These are phyloP conservation scores for Cairina moschata DNA, from an alignment of 2,113 vertebrate genomes.

Conservation along the genomic window DNA sequence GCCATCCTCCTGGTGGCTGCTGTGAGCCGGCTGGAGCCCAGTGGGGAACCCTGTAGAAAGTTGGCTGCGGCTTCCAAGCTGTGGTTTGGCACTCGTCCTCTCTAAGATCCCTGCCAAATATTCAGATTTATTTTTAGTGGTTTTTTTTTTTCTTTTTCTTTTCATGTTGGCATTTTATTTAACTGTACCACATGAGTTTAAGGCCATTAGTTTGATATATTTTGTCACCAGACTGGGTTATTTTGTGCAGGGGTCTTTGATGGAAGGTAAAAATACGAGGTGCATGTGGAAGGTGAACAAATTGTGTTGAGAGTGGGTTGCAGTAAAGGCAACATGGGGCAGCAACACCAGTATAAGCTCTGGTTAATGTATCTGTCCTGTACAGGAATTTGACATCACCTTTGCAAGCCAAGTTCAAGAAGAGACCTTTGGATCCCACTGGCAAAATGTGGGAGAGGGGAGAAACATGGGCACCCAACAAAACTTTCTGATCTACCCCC, in stretches of 20 bases:
- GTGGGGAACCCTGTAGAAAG: slow-evolving; percentile 61
- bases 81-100: slow-evolving; percentile 76
- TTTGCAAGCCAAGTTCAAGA: neutral
- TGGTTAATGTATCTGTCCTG: neutral
- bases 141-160: neutral
- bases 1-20: slow-evolving; percentile 34
- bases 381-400: neutral
- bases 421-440: neutral
- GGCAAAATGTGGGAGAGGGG: neutral
- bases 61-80: slow-evolving; percentile 65
- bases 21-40: slow-evolving; percentile 22
- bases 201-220: slow-evolving; percentile 21
- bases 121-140: slow-evolving; percentile 37
- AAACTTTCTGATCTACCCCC: neutral
- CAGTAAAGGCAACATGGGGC: neutral
- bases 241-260: slow-evolving; percentile 7
- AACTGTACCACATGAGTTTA: slow-evolving; percentile 27
- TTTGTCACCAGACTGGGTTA: slow-evolving; percentile 4
- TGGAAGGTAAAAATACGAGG: slow-evolving; percentile 2
- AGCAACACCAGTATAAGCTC: neutral
- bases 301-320: neutral
- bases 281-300: neutral
- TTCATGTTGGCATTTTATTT: slow-evolving; percentile 71
- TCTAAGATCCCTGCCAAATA: slow-evolving; percentile 67
- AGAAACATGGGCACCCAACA: neutral